Evolutionary conservation across 2,797 vertebrate genomes (phyloP).

Genomic region (Anabacerthia variegaticeps): DNA sequence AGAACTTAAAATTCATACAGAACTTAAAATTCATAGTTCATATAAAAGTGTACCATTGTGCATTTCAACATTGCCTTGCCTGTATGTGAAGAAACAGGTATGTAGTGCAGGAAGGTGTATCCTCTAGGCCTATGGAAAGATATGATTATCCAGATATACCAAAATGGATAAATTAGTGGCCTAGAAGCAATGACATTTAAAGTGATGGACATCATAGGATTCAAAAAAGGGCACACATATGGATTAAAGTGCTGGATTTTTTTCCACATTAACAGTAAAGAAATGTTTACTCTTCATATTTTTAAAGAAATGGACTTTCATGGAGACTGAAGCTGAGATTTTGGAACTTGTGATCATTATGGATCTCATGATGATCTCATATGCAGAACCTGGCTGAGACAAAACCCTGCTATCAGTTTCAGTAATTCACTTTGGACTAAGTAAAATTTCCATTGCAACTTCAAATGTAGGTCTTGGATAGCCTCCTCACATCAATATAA

Average conservation of each 20-base stretch:
- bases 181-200: not conserved
- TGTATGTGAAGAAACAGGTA: not conserved
- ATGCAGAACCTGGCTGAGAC: not conserved
- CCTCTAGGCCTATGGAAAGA: not conserved
- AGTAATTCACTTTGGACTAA: not conserved
- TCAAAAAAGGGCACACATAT: not conserved
- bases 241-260: not conserved
- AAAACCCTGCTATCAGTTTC: not conserved
- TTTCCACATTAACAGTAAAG: not conserved
- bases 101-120: not conserved
- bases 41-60: not conserved
- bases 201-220: not conserved
- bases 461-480: not conserved
- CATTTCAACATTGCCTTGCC: not conserved
- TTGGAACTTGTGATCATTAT: not conserved
- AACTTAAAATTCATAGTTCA: slow-evolving; percentile 15
- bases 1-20: slow-evolving; percentile 11
- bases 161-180: not conserved
- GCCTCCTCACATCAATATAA: not conserved
- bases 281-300: not conserved
- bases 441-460: not conserved
- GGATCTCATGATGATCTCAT: not conserved
- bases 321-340: not conserved
- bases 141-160: not conserved
- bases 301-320: not conserved